These are phyloP conservation scores for Pseudolycoriella hygida DNA, from an alignment of 2,888 invertebrate species.

Conservation along the genomic window DNA sequence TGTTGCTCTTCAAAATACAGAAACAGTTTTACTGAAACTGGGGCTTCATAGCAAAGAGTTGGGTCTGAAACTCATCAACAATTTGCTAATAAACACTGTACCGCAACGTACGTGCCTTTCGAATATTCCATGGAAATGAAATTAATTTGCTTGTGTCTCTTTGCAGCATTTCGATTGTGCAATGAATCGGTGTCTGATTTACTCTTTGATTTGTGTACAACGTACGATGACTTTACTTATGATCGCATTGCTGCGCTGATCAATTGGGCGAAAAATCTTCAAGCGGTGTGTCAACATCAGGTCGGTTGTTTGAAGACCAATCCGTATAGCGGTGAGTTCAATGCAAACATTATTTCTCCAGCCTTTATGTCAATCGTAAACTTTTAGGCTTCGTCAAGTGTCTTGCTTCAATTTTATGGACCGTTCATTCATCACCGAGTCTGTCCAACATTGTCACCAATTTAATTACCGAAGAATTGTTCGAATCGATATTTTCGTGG, in stretches of 20 bases:
- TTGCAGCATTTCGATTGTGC: slow-evolving; percentile 26
- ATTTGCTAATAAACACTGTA: slow-evolving; percentile 37
- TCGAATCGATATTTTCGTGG: slow-evolving; percentile 63
- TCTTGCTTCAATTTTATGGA: slow-evolving; percentile 67
- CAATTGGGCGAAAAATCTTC: slow-evolving; percentile 40
- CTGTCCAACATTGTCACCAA: slow-evolving; percentile 44
- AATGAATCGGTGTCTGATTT: slow-evolving; percentile 55
- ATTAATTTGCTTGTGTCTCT: slow-evolving; percentile 4
- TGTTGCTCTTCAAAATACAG: slow-evolving; percentile 38
- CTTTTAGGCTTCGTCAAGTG: slow-evolving; percentile 42
- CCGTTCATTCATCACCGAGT: slow-evolving; percentile 39
- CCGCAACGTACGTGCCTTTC: slow-evolving; percentile 21
- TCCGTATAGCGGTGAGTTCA: slow-evolving; percentile 21
- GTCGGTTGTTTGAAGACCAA: slow-evolving; percentile 18
- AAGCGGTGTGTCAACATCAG: slow-evolving; percentile 10
- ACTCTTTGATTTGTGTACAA: slow-evolving; percentile 58
- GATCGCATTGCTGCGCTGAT: slow-evolving; percentile 49
- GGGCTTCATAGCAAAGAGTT: slow-evolving; percentile 45
- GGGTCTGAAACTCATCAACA: slow-evolving; percentile 37
- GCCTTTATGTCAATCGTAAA: slow-evolving; percentile 12
- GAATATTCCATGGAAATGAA: not conserved
- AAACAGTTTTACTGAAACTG: slow-evolving; percentile 49
- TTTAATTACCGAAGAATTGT: slow-evolving; percentile 54
- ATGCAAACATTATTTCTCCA: slow-evolving; percentile 11
- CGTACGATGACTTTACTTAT: slow-evolving; percentile 30